Evolutionary conservation across 2,797 vertebrate species (phyloP).

Genomic region (Mastacembelus armatus): DNA sequence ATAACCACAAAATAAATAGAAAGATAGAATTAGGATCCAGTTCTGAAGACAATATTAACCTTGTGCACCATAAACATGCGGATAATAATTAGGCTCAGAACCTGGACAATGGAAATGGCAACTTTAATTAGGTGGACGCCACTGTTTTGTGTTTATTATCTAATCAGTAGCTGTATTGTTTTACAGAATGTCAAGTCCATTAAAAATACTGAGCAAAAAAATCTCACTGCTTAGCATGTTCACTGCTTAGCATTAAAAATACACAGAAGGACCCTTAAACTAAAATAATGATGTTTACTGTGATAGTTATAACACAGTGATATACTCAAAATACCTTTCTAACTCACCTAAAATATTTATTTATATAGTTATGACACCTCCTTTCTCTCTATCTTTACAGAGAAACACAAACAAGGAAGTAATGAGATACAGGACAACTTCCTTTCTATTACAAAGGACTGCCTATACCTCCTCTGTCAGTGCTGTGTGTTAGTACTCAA

Average conservation of each 20-base stretch:
- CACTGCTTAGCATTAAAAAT: neutral
- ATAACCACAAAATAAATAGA: slow-evolving; percentile 12
- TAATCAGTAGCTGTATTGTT: neutral
- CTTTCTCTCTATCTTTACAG: neutral
- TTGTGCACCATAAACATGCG: neutral
- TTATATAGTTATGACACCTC: neutral
- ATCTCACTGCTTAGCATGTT: neutral
- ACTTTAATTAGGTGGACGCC: neutral
- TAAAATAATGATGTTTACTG: neutral
- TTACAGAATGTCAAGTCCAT: neutral
- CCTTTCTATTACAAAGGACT: neutral
- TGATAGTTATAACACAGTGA: slow-evolving; percentile 23
- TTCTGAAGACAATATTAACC: no score
- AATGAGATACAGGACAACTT: neutral
- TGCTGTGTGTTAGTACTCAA: slow-evolving; percentile 67
- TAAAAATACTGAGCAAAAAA: no score
- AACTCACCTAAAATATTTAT: neutral
- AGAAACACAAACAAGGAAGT: slow-evolving; percentile 36
- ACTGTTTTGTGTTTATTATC: neutral
- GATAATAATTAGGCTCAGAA: neutral
- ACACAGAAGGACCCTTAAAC: neutral
- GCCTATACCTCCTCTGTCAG: neutral
- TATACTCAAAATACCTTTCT: slow-evolving; percentile 14
- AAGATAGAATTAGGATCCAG: neutral
- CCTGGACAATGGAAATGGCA: neutral